Conservation (phyloP, 2,888 invertebrate genomes). For the Quadroppia sp. region DNA sequence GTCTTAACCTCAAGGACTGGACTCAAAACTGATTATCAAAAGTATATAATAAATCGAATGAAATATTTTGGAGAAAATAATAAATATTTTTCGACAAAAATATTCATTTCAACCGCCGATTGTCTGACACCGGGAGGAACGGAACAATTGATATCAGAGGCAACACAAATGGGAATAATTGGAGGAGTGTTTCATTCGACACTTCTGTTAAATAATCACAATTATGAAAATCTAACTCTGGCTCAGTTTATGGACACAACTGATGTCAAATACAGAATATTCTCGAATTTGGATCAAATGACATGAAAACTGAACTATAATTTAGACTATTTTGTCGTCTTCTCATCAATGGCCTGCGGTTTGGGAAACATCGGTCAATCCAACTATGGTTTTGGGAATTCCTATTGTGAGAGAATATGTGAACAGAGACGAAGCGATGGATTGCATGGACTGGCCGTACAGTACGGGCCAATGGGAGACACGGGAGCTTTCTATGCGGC, state of each 20-base stretch:
- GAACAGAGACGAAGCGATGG: conserved; percentile 77
- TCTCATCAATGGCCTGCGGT: conserved; percentile 94
- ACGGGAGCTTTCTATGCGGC: conserved; percentile 78
- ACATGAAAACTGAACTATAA: conserved; percentile 72
- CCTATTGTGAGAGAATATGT: conserved; percentile 91
- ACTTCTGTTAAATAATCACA: conserved; percentile 70
- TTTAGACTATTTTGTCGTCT: conserved; percentile 84
- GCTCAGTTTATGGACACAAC: conserved; percentile 74
- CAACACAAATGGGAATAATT: conserved; percentile 60
- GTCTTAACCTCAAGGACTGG: conserved; percentile 86
- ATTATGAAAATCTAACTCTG: conserved; percentile 77
- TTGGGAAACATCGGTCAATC: conserved; percentile 93
- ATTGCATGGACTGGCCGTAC: conserved; percentile 81
- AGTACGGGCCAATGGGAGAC: conserved; percentile 98
- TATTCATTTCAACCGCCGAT: conserved; percentile 67
- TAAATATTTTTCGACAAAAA: conserved; percentile 62
- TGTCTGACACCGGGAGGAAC: conserved; percentile 68
- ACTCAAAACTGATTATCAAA: conserved; percentile 86
- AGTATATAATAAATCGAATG: conserved; percentile 54
- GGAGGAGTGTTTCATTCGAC: conserved; percentile 93
- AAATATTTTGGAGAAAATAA: conserved; percentile 69
- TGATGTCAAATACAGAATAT: conserved; percentile 78
- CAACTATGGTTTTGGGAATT: conserved; percentile 94
- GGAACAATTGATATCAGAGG: conserved; percentile 62
- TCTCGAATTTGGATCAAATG: conserved; percentile 71